phyloP scores from a whole-genome alignment of 2,888 invertebrate genomes.

The Habrosyne pyritoides region DNA sequence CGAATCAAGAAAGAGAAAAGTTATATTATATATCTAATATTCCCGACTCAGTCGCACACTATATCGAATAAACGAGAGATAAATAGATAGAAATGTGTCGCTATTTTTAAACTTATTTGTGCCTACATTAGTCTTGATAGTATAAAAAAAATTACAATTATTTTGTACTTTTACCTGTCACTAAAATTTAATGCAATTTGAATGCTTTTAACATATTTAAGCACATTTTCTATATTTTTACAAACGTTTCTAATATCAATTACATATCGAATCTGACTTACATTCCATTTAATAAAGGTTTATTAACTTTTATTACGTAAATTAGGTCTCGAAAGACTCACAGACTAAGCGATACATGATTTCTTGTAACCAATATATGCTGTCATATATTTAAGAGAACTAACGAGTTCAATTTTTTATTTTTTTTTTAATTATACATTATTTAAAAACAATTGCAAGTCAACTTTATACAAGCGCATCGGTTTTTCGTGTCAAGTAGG shows the following conservation, averaged over 20 bases:
- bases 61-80: no score
- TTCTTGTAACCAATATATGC: no score
- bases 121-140: no score
- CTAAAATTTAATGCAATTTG: background rate
- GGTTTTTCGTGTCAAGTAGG: no score
- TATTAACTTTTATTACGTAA: background rate
- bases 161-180: background rate
- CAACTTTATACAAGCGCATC: no score
- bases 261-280: background rate
- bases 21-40: no score
- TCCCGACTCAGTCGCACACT: background rate
- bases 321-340: background rate
- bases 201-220: background rate
- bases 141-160: background rate
- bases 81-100: no score
- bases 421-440: no score
- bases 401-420: background rate
- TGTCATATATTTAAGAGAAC: background rate
- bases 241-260: background rate
- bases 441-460: no score
- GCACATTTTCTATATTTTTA: background rate
- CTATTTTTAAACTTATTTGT: no score
- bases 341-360: background rate
- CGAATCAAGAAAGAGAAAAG: no score
- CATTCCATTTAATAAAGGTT: conserved; percentile 1